Evolutionary conservation across 1,140 invertebrate species (phyloP), one percentile per base, ranked within the genome.

Genomic region (Pachyrhynchus sulphureomaculatus): DNA sequence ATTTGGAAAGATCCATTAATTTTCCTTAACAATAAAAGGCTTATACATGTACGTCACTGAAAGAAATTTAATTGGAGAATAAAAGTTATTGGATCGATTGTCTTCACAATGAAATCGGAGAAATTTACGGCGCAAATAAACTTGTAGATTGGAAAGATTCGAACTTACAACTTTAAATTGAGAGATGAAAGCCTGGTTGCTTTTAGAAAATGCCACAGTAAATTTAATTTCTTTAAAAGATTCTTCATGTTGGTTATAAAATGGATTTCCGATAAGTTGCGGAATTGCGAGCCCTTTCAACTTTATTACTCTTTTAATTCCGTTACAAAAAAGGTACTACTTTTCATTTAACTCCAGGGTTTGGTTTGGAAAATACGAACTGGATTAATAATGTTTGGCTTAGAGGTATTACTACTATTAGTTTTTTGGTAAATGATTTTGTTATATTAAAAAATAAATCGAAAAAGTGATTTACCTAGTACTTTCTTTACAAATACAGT

Each of bases 151-250:
- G 52, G 39, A 56, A 56, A 56, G 53, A 56, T 56, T 45, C n/a
- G 29, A 56, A 47, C 53, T 45, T 34, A 36, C 39, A 53, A 15
- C 39, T 34, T 45, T 23, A 56, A 45, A 56, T 56, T 47, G 42
- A 32, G 18, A 33, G 53, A 56, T 34, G 53, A 56, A 33, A 34
- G 32, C 52, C 21, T 6, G 36, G 39, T 29, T 18, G 39, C 42
- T 45, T 53, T 24, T 56, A 21, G 10, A 36, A 34, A 56, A 45
- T 44, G 3, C 24, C 53, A 56, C 45, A 39, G 55, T 49, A 58
- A 58, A 58, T 58, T 58, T 58, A 58, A 58, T 58, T 58, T 58
- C 55, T 49, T 58, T 58, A 58, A 57, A 58, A 58, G 55, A 58
- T 58, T 49, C 55, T 26, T 41, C 44, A 49, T 58, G 55, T 58